phyloP scores from a whole-genome alignment of 1,140 invertebrate genomes.

The Pseudobourletiella spinata region DNA sequence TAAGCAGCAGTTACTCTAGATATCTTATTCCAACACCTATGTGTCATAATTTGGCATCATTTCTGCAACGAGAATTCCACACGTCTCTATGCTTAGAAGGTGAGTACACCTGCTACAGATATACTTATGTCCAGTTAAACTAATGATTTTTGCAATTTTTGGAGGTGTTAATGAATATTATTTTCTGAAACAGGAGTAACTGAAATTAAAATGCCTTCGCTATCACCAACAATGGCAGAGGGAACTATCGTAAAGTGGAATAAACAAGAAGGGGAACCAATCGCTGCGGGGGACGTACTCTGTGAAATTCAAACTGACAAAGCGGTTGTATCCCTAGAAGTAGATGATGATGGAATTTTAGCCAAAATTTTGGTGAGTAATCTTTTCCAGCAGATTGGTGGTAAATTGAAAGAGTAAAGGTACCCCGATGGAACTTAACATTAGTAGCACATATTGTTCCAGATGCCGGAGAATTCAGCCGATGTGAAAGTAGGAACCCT shows the following conservation, averaged over 20 bases:
- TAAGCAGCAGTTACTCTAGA: neutral
- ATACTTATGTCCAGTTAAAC: neutral
- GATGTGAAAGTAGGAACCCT: slow-evolving; percentile 36
- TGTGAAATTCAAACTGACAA: slow-evolving; percentile 99
- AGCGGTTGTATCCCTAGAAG: slow-evolving; percentile 99
- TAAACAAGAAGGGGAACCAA: slow-evolving; percentile 77
- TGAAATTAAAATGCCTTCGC: slow-evolving; percentile 80
- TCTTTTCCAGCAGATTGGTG: too few species aligned
- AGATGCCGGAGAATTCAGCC: slow-evolving; percentile 42
- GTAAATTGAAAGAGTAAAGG: too few species aligned
- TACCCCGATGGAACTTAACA: too few species aligned
- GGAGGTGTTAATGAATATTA: neutral
- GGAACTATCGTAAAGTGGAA: slow-evolving; percentile 97
- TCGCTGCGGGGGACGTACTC: slow-evolving; percentile 76
- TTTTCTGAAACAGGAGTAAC: slow-evolving; percentile 38
- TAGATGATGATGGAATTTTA: slow-evolving; percentile 93
- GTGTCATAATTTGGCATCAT: neutral
- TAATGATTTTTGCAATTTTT: too few species aligned
- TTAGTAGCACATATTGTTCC: too few species aligned
- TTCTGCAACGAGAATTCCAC: neutral
- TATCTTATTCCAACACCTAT: too few species aligned
- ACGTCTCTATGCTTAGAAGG: neutral
- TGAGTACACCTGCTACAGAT: neutral
- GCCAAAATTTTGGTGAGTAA: slow-evolving; percentile 86
- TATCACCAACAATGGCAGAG: slow-evolving; percentile 98